Evolutionary conservation across 2,797 vertebrate genomes (phyloP), one percentile per base, ranked within the genome.

Genomic region (Micropoecilia bifurca): DNA sequence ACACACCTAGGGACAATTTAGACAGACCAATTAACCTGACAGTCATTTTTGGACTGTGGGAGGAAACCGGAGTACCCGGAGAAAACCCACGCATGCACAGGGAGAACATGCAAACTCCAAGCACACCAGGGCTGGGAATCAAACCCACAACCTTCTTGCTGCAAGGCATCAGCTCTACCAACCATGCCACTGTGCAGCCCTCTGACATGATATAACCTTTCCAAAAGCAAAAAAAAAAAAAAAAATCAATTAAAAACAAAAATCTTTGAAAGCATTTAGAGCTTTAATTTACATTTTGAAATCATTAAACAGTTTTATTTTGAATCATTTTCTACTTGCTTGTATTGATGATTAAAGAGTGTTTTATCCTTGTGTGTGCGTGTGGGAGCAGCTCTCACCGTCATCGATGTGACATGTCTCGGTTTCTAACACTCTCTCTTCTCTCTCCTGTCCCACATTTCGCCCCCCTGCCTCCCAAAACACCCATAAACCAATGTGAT

Each of bases 381-480:
- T 45, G 66, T 69, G 39, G 39, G 2, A 69, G 66, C 39, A 6
- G 39, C 18, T 73, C 28, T 73, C 18, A 73, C 33, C 36, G 46
- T n/a, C 46, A 61, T 14, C 39, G 9, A 36, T 3, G 45, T 48
- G 45, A 48, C 74, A 68, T n/a, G 13, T 47, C 57, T 36, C 18
- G 22, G 73, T 36, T 28, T 25, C 59, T 28, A 47, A 20, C 16
- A 6, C 53, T 47, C 9, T 41, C 39, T 36, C 46, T n/a, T 46
- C 45, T 39, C 10, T 12, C 57, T 76, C n/a, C 20, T 20, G 59
- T 48, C 71, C 61, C 63, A 45, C 18, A 48, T 73, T 79, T 73
- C 36, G n/a, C 61, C 57, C 63, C 63, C 57, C 63, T 59, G 18
- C 50, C 43, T 14, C 53, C 72, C 82, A 41, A 85, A 82, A 81